Evolutionary conservation across 1,140 invertebrate genomes (phyloP).

Genomic region (Tetragonula clypearis): DNA sequence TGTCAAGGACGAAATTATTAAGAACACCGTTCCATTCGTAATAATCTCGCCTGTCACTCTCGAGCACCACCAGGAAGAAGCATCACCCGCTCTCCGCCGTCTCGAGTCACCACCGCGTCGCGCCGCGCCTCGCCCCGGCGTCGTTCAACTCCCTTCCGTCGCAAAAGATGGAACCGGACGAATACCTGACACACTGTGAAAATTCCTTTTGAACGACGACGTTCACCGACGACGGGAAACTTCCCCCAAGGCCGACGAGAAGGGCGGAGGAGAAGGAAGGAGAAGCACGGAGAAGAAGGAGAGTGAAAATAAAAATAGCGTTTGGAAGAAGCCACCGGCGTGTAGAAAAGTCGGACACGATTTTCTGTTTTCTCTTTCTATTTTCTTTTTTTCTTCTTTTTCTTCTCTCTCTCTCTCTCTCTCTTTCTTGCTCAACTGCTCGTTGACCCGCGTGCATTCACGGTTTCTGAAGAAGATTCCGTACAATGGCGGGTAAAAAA

Average conservation of each 20-base stretch:
- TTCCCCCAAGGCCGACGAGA: background rate
- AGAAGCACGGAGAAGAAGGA: background rate
- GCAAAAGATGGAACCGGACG: constrained; percentile 21
- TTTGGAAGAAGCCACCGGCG: background rate
- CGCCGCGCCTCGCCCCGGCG: background rate
- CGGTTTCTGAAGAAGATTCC: constrained; percentile 23
- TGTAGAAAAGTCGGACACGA: constrained; percentile 1
- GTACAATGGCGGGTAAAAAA: background rate
- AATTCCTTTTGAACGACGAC: constrained; percentile 28
- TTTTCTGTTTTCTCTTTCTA: background rate
- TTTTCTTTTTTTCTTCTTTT: background rate
- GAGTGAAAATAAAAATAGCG: constrained; percentile 26
- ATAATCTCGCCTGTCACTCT: background rate
- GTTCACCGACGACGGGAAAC: constrained; percentile 32
- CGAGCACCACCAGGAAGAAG: too few relatives aligned
- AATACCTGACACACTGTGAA: constrained; percentile 32
- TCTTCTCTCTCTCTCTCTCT: background rate
- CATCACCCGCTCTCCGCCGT: background rate
- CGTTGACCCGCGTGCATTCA: constrained; percentile 32
- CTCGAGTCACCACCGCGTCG: background rate
- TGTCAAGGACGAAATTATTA: constrained; percentile 23
- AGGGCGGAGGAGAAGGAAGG: background rate
- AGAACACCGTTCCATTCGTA: background rate
- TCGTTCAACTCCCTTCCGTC: background rate
- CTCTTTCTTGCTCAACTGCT: background rate